A percentile compares a stretch with the other conserved stretches of the same genome.
These are phyloP conservation scores for Plagodis pulveraria DNA, from an alignment of 2,888 invertebrate species.

Conservation along the genomic window DNA sequence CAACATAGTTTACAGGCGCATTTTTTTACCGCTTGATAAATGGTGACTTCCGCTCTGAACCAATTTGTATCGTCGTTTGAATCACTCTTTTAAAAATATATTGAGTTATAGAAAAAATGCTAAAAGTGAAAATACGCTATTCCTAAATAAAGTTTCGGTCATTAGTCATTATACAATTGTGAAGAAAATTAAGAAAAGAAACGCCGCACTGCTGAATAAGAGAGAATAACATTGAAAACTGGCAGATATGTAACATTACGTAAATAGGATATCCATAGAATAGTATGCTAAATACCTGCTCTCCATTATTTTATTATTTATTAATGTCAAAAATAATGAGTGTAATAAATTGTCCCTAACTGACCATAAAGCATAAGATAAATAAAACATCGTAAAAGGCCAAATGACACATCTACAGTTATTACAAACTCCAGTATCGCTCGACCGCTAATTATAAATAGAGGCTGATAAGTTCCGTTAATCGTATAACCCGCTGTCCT, in stretches of 20 bases:
- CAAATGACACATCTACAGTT: constrained; percentile 28
- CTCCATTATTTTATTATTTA: neutral
- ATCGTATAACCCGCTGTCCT: constrained; percentile 42
- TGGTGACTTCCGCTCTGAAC: constrained; percentile 10
- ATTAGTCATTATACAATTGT: too few relatives aligned
- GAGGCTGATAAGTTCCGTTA: constrained; percentile 73
- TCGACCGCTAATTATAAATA: constrained; percentile 72
- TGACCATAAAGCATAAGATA: constrained; percentile 6
- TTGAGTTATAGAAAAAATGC: too few relatives aligned
- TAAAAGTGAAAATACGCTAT: too few relatives aligned
- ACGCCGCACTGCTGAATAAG: too few relatives aligned
- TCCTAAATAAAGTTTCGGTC: too few relatives aligned
- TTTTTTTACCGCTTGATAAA: constrained; percentile 22
- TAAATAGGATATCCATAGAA: too few relatives aligned
- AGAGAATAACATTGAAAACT: too few relatives aligned
- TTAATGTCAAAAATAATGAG: neutral
- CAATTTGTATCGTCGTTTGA: constrained; percentile 8
- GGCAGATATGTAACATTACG: too few relatives aligned
- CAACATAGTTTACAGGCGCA: constrained; percentile 9
- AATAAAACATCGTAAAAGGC: constrained; percentile 14
- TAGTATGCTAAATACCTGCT: neutral
- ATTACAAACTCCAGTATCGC: constrained; percentile 57
- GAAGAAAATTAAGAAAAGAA: too few relatives aligned
- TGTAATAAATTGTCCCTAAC: constrained; percentile 13
- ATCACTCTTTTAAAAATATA: too few relatives aligned